Base-by-base conservation (phyloP, 2,888 invertebrate species). In the Diachrysia chrysitis region DNA sequence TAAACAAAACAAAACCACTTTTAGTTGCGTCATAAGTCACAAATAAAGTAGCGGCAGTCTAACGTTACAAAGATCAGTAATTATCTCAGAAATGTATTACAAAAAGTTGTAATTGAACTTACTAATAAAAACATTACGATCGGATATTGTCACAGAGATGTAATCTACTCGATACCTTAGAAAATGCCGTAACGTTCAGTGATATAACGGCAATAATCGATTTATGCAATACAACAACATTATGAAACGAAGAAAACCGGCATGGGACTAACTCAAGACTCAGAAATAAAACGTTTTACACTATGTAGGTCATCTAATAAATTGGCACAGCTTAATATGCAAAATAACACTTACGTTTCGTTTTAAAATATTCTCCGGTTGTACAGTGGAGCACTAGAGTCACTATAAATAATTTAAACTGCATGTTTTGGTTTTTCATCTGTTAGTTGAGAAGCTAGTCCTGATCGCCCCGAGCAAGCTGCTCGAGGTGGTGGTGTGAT, bases 261-360 rank as follows among this genome's bases (percentile, higher is more conserved):
- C 69, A 68, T 55, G 56, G 63, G 65, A 78, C 68, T 58, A 53
- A 53, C 17, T 69, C 81, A 80, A 81, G 81, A 84, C 83, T 83
- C 74, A 70, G 56, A 75, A 76, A 81, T 71, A 76, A 71, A 81
- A 69, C 61, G 25, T 66, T 64, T 55, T 58, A 63, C 61, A 61
- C 55, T 62, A 76, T 67, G 63, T 77, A 71, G 78, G 85, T 75
- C 76, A 74, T 66, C 46, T 42, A 65, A 60, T 57, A 51, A 69
- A 71, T 67, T 74, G 64, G 73, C 72, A 71, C 76, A 66, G 63
- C 65, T 78, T 76, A 71, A 76, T 73, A 25, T 25, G n/a, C 69
- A 82, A 87, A 83, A 85, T 82, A n/a, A n/a, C 84, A 95, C 95
- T 94, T 86, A 95, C 95, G 95, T 88, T 93, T 94, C 72, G 92